phyloP scores from a whole-genome alignment of 2,888 invertebrate species.

The Augochlorella aurata region DNA sequence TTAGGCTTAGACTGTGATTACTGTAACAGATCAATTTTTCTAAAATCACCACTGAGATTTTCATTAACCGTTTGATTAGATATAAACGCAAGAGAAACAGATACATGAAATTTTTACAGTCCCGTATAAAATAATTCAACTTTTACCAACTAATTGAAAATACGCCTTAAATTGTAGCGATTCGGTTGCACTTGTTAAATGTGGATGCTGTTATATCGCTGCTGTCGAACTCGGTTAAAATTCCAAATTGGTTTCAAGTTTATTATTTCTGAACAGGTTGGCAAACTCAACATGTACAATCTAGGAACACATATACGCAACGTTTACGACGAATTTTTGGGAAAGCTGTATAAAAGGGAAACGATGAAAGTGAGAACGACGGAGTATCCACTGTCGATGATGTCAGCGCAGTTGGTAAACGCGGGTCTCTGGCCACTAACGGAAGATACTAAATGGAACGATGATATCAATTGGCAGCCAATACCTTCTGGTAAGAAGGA shows the following conservation, averaged over 20 bases:
- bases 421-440: conserved; percentile 87
- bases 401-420: conserved; percentile 87
- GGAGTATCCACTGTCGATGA: conserved; percentile 88
- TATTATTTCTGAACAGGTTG: conserved; percentile 79
- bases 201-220: no score
- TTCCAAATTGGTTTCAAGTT: not conserved
- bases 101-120: no score
- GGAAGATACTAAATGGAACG: conserved; percentile 84
- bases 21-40: not conserved
- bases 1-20: not conserved
- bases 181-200: no score
- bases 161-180: no score
- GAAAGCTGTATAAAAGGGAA: conserved; percentile 80
- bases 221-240: no score
- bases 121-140: no score
- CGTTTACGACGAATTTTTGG: conserved; percentile 83
- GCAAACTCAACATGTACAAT: conserved; percentile 83
- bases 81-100: no score
- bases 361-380: conserved; percentile 84
- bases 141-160: no score
- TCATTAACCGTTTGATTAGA: not conserved
- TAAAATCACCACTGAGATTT: not conserved
- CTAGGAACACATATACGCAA: conserved; percentile 83
- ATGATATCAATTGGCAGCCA: conserved; percentile 86
- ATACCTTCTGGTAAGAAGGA: conserved; percentile 77